These are phyloP conservation scores for Eutrigla gurnardus DNA, from an alignment of 2,797 vertebrate genomes.

Conservation along the genomic window DNA sequence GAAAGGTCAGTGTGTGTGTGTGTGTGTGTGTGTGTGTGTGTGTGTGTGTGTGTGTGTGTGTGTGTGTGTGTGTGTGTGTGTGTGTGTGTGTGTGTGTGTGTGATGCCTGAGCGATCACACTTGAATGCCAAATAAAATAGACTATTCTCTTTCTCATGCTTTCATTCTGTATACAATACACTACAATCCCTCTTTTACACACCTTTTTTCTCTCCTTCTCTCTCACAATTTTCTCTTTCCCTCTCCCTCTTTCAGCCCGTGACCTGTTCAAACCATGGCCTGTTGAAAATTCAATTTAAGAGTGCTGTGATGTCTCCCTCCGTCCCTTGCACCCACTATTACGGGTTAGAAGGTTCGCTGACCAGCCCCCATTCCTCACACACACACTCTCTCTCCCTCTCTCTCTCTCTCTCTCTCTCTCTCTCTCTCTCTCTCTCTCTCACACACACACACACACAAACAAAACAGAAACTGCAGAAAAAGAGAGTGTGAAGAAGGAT, in stretches of 20 bases:
- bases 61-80: neutral
- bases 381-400: neutral
- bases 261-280: conserved; percentile 55
- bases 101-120: conserved; percentile 28
- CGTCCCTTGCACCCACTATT: conserved; percentile 25
- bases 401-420: neutral
- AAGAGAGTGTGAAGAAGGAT: conserved; percentile 48
- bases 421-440: conserved; percentile 2
- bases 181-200: conserved; percentile 22
- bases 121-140: conserved; percentile 62
- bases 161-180: conserved; percentile 18
- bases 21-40: conserved; percentile 20
- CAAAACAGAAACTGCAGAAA: conserved; percentile 18
- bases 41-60: conserved; percentile 11
- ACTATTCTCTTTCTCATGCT: conserved; percentile 22
- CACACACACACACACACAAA: conserved; percentile 13
- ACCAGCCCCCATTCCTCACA: conserved; percentile 14
- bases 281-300: conserved; percentile 64
- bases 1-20: conserved; percentile 68
- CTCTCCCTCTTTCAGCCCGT: conserved; percentile 18
- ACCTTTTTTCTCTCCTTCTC: conserved; percentile 12
- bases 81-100: neutral
- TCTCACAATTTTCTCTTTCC: conserved; percentile 17
- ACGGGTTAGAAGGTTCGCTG: conserved; percentile 56
- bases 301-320: conserved; percentile 40